phyloP scores from a whole-genome alignment of 2,797 vertebrate species.

The Huso huso region DNA sequence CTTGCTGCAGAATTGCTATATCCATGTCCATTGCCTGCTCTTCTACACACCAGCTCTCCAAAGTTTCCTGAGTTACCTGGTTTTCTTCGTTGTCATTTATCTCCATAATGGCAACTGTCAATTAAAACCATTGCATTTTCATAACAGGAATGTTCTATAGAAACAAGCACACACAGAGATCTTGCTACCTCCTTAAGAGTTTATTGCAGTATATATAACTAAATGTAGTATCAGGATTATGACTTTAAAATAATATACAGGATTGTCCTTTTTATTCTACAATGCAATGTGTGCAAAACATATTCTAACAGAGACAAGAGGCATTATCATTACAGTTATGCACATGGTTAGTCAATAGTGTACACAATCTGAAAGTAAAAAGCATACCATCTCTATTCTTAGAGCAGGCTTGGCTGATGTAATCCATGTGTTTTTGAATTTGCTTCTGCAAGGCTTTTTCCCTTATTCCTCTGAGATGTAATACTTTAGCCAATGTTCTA shows the following conservation, averaged over 20 bases:
- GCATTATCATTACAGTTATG: no score
- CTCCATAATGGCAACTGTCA: constrained; percentile 66
- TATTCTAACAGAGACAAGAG: no score
- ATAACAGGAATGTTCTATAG: no score
- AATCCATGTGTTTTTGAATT: constrained; percentile 89
- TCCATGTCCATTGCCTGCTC: constrained; percentile 88
- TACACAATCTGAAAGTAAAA: no score
- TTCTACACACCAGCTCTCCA: constrained; percentile 86
- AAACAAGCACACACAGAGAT: no score
- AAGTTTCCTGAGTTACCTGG: constrained; percentile 64
- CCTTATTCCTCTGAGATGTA: constrained; percentile 83
- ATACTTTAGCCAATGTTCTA: constrained; percentile 74
- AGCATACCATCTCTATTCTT: constrained; percentile 74
- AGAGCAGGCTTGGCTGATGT: constrained; percentile 71
- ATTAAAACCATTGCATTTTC: background rate
- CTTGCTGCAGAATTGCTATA: constrained; percentile 76
- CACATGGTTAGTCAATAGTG: no score
- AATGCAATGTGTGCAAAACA: no score
- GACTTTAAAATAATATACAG: no score
- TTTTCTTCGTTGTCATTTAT: constrained; percentile 67
- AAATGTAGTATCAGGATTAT: no score
- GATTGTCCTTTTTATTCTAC: no score
- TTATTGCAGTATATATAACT: no score
- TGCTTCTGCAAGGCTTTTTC: constrained; percentile 90
- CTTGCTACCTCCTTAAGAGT: no score